Conservation (phyloP, 2,113 vertebrate genomes). For the Cynocephalus volans region DNA sequence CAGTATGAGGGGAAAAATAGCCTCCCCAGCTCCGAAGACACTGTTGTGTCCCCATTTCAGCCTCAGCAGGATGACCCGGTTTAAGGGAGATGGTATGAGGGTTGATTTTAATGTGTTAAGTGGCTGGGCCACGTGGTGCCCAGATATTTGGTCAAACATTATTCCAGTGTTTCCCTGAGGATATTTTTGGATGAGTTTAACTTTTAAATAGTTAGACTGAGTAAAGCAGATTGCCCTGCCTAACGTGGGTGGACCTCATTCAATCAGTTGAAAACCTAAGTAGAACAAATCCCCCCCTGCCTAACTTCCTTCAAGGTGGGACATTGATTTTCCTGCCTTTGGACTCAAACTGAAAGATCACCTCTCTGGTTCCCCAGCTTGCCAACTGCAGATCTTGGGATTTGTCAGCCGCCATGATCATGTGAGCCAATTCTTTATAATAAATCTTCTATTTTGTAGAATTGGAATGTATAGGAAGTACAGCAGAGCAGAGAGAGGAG, state of each 20-base stretch:
- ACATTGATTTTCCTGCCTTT: neutral
- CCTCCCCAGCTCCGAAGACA: accelerated
- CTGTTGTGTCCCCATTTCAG: accelerated
- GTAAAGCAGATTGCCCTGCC: too few relatives aligned
- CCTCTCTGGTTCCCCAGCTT: neutral
- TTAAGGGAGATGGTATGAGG: accelerated
- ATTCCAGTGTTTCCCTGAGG: neutral
- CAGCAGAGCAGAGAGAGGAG: too few relatives aligned
- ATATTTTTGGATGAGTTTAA: neutral
- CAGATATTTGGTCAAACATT: neutral
- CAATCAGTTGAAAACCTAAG: neutral
- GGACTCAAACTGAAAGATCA: neutral
- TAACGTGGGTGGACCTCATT: accelerated
- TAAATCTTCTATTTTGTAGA: too few relatives aligned
- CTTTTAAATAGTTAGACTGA: neutral
- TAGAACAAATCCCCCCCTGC: neutral
- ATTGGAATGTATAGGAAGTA: accelerated
- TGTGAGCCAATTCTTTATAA: accelerated
- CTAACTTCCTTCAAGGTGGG: neutral
- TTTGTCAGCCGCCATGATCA: accelerated
- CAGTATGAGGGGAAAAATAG: accelerated
- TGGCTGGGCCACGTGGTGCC: accelerated
- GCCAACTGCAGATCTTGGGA: accelerated
- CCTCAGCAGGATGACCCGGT: too few relatives aligned
- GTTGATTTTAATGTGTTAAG: neutral